phyloP scores from a whole-genome alignment of 2,888 invertebrate species.

The Apamea epomidion region DNA sequence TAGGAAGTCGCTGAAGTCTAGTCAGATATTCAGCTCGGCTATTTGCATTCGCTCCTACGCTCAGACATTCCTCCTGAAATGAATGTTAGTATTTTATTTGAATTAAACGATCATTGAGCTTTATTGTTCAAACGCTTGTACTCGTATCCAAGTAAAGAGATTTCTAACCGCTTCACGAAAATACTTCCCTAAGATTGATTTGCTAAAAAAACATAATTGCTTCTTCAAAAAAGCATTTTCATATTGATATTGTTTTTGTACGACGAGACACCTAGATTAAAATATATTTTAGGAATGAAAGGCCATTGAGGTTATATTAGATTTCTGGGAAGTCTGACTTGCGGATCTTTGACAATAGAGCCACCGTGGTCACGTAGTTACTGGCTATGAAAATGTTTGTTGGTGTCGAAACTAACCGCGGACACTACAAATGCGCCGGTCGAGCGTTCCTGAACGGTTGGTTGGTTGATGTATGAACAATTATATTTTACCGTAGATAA shows the following conservation, averaged over 20 bases:
- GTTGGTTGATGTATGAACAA: constrained; percentile 66
- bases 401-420: constrained; percentile 53
- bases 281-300: constrained; percentile 52
- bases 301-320: constrained; percentile 51
- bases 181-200: constrained; percentile 13
- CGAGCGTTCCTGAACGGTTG: constrained; percentile 61
- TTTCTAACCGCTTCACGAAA: constrained; percentile 13
- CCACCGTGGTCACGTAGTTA: constrained; percentile 50
- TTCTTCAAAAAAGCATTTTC: constrained; percentile 47
- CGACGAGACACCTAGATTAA: constrained; percentile 28
- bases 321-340: constrained; percentile 58
- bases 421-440: constrained; percentile 51
- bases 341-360: constrained; percentile 53
- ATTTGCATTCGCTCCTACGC: constrained; percentile 54
- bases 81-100: constrained; percentile 38
- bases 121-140: constrained; percentile 6
- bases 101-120: constrained; percentile 35
- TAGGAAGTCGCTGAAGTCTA: constrained; percentile 63
- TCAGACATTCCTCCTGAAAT: constrained; percentile 35
- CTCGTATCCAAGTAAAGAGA: constrained; percentile 7
- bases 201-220: constrained; percentile 51
- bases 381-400: constrained; percentile 39
- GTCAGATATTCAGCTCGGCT: constrained; percentile 53
- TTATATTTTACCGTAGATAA: constrained; percentile 65
- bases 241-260: constrained; percentile 47